phyloP scores from a whole-genome alignment of 2,113 vertebrate genomes.

The Chelonoidis abingdonii region DNA sequence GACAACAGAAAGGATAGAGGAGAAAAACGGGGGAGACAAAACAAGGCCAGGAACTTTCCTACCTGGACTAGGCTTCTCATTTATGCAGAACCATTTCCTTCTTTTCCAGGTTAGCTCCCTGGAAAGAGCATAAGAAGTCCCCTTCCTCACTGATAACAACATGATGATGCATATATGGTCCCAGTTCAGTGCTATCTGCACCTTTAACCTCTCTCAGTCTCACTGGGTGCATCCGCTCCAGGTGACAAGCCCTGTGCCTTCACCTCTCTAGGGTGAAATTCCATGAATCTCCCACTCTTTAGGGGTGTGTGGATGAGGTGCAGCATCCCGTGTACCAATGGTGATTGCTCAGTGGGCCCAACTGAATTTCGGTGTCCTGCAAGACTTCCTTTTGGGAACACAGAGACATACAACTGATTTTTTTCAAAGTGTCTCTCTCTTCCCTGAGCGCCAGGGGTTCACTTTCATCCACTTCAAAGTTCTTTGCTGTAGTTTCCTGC shows the following conservation, averaged over 20 bases:
- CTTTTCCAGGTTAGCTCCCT: neutral
- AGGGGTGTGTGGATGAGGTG: too few species aligned
- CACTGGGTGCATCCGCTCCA: neutral
- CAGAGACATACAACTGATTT: neutral
- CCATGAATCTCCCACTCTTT: too few species aligned
- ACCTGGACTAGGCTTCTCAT: neutral
- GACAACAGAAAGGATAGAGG: neutral
- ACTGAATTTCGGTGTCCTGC: neutral
- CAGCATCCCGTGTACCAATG: too few species aligned
- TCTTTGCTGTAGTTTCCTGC: neutral
- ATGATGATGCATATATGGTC: fast-evolving
- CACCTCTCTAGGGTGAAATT: neutral
- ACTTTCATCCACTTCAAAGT: neutral
- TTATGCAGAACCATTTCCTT: neutral
- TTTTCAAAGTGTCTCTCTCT: neutral
- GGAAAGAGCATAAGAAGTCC: neutral
- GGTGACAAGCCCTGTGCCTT: neutral
- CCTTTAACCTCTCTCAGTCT: neutral
- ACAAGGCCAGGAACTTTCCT: neutral
- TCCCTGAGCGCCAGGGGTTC: neutral
- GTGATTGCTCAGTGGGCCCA: neutral
- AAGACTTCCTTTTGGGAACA: neutral
- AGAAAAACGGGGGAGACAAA: neutral
- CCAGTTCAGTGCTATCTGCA: neutral
- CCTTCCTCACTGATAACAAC: neutral